Percentiles rank a stretch among this genome's conserved stretches.
phyloP scores from a whole-genome alignment of 2,888 invertebrate species.

The Patella caerulea region DNA sequence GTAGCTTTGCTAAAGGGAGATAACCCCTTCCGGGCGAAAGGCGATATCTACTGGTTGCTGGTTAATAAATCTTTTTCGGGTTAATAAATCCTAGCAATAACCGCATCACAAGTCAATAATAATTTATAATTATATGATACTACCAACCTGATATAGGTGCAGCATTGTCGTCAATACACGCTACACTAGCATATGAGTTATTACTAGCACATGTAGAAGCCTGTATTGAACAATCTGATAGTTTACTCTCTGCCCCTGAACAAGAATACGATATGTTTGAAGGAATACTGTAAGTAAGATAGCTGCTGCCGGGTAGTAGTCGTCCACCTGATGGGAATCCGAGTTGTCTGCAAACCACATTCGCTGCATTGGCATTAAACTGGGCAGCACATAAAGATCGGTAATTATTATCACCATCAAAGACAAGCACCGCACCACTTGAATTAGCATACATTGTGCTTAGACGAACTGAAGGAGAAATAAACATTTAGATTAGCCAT shows the following conservation, averaged over 20 bases:
- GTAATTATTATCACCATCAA: not conserved
- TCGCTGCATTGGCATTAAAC: not conserved
- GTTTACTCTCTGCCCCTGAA: not conserved
- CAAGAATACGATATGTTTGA: not conserved
- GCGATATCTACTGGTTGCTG: no score
- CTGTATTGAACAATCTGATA: not conserved
- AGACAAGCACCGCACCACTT: not conserved
- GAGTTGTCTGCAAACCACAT: conserved; percentile 7
- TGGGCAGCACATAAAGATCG: conserved; percentile 2
- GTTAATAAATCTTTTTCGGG: no score
- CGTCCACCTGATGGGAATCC: conserved; percentile 3
- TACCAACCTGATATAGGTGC: no score
- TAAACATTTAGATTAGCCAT: not conserved
- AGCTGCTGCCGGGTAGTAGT: not conserved
- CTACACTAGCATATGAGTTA: no score
- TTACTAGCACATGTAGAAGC: not conserved
- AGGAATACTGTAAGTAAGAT: not conserved
- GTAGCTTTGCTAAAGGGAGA: no score
- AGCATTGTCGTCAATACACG: no score
- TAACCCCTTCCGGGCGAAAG: no score
- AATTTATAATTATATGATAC: no score
- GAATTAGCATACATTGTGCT: not conserved
- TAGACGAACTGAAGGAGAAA: conserved; percentile 7
- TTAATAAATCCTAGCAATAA: no score
- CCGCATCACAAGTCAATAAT: no score